Base-by-base conservation (phyloP, 1,140 invertebrate species). In the Eriocheir sinensis region DNA sequence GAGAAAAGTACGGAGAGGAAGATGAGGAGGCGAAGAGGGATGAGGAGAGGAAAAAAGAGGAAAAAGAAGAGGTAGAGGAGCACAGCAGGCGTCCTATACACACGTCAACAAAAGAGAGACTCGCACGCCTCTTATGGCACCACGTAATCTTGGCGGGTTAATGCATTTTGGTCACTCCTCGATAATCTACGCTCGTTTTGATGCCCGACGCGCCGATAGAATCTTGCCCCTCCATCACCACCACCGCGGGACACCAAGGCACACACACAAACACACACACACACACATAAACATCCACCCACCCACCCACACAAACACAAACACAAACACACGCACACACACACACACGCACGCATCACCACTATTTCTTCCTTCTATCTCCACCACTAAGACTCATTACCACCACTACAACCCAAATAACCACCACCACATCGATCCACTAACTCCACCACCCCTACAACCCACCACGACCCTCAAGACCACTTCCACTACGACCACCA, bases 121-220 rank as follows among this genome's bases (percentile, higher is more conserved):
- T 72, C 17, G 27, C 60, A 72, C 27, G 60, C 60, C 60, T 72
- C 21, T 44, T 41, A 27, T 15, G 85, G 85, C 21, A 41, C 17
- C 53, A 89, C 12, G 30, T 44, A 89, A 53, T 30, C 41, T 53
- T 9, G 32, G 41, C 34, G 34, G 38, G 86, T 89, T 89, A 41
- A 89, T 89, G 88, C 30, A 89, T 89, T 53, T 21, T 53, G 41
- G 48, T 15, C 30, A 34, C 88, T 27, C 88, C 17, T 53, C 30
- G 44, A 32, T 89, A 53, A 89, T 89, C 88, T 89, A 89, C 27
- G 53, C 53, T 89, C n/a, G 88, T 8, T 36, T 36, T 36, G 30
- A 48, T 36, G 48, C 89, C 3, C 60, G 89, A 72, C 48, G 12
- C 9, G 12, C 3, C 30, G 32, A 90, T 90, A 72, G 72, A 72